Percentiles rank a stretch among this genome's conserved stretches.
Evolutionary conservation across 2,888 invertebrate genomes (phyloP).

Genomic region (Xestia sexstrigata): DNA sequence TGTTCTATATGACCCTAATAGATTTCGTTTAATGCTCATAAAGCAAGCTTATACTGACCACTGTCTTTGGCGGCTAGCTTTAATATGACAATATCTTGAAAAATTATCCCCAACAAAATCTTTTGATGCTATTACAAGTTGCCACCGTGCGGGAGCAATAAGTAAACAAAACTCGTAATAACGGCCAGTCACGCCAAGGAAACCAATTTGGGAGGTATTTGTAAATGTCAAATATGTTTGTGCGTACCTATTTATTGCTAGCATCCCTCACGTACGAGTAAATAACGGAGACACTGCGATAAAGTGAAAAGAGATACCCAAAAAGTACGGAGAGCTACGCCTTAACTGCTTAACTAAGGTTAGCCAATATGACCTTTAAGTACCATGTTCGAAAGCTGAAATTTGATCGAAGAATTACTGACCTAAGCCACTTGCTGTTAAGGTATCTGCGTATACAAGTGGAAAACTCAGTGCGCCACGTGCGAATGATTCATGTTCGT

Average conservation of each 20-base stretch:
- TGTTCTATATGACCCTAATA: slow-evolving; percentile 25
- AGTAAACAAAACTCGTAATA: slow-evolving; percentile 87
- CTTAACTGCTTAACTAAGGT: slow-evolving; percentile 76
- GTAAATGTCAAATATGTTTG: slow-evolving; percentile 90
- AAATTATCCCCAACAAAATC: slow-evolving; percentile 68
- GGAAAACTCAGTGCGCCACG: slow-evolving; percentile 91
- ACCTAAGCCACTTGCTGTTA: slow-evolving; percentile 76
- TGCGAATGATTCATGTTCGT: slow-evolving; percentile 90
- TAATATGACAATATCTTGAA: slow-evolving; percentile 66
- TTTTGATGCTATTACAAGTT: slow-evolving; percentile 68
- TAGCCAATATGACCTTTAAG: slow-evolving; percentile 75
- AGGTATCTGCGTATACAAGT: slow-evolving; percentile 85
- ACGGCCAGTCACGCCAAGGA: slow-evolving; percentile 87
- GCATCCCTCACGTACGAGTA: slow-evolving; percentile 90
- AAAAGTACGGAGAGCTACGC: slow-evolving; percentile 77
- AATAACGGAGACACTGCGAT: slow-evolving; percentile 90
- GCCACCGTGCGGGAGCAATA: slow-evolving; percentile 80
- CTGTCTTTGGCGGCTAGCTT: slow-evolving; percentile 41
- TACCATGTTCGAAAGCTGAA: slow-evolving; percentile 73
- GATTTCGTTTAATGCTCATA: slow-evolving; percentile 44
- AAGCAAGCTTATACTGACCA: slow-evolving; percentile 55
- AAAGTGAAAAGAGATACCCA: slow-evolving; percentile 90
- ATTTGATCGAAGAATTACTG: slow-evolving; percentile 73
- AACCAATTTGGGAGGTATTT: slow-evolving; percentile 89
- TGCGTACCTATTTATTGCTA: slow-evolving; percentile 89